A percentile compares a stretch with the other conserved stretches of the same genome.
Conservation (phyloP, 2,888 invertebrate genomes). For the Asteroscopus sphinx region DNA sequence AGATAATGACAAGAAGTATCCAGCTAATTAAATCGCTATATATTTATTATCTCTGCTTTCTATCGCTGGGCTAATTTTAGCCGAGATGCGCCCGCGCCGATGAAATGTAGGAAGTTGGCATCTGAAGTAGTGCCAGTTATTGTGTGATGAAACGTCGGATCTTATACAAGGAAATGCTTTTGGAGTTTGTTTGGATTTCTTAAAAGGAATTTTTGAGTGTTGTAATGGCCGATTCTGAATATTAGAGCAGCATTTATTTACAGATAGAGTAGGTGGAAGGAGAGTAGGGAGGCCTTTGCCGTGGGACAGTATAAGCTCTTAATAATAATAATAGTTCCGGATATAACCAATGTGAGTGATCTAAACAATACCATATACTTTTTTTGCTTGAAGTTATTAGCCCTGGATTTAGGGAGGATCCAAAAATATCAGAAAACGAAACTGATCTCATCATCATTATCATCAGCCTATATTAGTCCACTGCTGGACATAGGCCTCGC, state of each 20-base stretch:
- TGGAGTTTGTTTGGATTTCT: slow-evolving; percentile 5
- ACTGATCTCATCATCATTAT: no score
- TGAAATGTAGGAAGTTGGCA: slow-evolving; percentile 46
- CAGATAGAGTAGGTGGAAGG: no score
- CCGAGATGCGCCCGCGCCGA: slow-evolving; percentile 26
- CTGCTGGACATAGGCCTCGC: no score
- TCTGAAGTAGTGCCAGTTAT: slow-evolving; percentile 25
- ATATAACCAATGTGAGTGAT: no score
- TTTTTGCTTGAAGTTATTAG: no score
- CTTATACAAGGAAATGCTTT: slow-evolving; percentile 33
- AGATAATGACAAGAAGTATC: slow-evolving; percentile 22
- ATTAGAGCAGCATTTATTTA: slow-evolving; percentile 3
- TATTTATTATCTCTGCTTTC: slow-evolving; percentile 33
- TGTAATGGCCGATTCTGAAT: slow-evolving; percentile 13
- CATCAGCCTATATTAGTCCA: no score
- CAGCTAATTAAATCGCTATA: slow-evolving; percentile 38
- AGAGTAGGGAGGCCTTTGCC: no score
- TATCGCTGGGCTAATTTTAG: slow-evolving; percentile 46
- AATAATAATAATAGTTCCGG: no score
- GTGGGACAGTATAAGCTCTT: no score
- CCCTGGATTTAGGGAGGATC: no score
- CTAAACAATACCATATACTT: no score
- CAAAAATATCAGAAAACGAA: no score
- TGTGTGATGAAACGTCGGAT: slow-evolving; percentile 19
- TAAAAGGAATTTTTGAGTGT: slow-evolving; percentile 10